Evolutionary conservation across 2,797 vertebrate genomes (phyloP).

Genomic region (Emys orbicularis): DNA sequence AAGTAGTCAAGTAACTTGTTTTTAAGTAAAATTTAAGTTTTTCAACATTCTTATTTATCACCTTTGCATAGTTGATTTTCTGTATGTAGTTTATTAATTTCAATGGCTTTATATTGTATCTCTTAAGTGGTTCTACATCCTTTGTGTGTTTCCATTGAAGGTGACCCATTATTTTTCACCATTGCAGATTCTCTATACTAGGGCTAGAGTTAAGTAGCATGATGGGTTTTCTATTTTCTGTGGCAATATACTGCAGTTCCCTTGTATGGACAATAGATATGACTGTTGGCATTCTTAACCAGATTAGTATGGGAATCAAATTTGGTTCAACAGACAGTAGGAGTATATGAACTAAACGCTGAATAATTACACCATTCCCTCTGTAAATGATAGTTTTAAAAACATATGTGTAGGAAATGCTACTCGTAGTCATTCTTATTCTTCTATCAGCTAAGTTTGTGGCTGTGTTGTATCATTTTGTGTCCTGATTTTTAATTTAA

Average conservation of each 20-base stretch:
- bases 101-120: neutral
- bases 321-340: neutral
- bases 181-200: neutral
- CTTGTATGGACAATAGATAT: neutral
- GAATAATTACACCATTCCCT: neutral
- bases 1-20: neutral
- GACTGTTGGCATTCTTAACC: neutral
- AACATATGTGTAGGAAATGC: neutral
- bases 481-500: neutral
- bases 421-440: neutral
- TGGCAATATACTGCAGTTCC: neutral
- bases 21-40: neutral
- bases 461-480: neutral
- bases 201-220: neutral
- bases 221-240: neutral
- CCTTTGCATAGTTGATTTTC: neutral
- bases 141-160: neutral
- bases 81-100: neutral
- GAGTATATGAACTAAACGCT: neutral
- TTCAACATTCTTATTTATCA: neutral
- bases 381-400: neutral
- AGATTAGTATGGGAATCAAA: neutral
- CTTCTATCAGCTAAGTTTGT: neutral
- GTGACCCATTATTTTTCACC: neutral
- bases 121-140: neutral